Conservation (phyloP, 2,888 invertebrate genomes). For the Agriopis marginaria region DNA sequence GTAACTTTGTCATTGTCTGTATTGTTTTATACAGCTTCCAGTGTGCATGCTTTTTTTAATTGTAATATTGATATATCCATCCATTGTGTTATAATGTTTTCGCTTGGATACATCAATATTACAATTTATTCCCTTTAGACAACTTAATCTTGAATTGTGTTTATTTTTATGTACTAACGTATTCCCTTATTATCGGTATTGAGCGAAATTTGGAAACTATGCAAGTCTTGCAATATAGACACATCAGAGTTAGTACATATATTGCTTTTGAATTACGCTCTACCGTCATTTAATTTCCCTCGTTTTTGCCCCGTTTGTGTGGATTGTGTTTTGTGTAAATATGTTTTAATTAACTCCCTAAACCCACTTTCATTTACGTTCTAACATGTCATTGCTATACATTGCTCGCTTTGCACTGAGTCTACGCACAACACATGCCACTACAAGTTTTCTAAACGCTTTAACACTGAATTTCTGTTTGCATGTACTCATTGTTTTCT, state of each 20-base stretch:
- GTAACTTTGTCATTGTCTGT: conserved; percentile 45
- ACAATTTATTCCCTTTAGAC: conserved; percentile 10
- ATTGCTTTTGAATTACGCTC: conserved; percentile 12
- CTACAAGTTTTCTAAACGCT: conserved; percentile 69
- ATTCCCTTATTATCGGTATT: conserved; percentile 18
- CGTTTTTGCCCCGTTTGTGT: conserved; percentile 52
- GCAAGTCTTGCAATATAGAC: not conserved
- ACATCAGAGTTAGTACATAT: not conserved
- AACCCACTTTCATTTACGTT: conserved; percentile 47
- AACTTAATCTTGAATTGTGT: conserved; percentile 8
- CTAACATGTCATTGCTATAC: conserved; percentile 70
- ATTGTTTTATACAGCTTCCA: conserved; percentile 47
- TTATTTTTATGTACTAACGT: conserved; percentile 19
- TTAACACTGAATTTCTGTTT: conserved; percentile 37
- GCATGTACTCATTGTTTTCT: conserved; percentile 35
- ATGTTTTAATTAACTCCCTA: conserved; percentile 44
- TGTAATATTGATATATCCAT: conserved; percentile 49
- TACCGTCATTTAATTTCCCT: conserved; percentile 2
- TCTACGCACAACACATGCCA: conserved; percentile 77
- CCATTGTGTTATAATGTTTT: not conserved
- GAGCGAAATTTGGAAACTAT: conserved; percentile 17
- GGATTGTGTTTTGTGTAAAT: conserved; percentile 79
- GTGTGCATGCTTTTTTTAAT: conserved; percentile 55
- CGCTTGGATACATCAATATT: conserved; percentile 20
- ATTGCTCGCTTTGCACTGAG: conserved; percentile 69